Percentiles rank a stretch among this genome's conserved stretches.
phyloP scores from a whole-genome alignment of 2,113 vertebrate genomes.

The Sturnus vulgaris region DNA sequence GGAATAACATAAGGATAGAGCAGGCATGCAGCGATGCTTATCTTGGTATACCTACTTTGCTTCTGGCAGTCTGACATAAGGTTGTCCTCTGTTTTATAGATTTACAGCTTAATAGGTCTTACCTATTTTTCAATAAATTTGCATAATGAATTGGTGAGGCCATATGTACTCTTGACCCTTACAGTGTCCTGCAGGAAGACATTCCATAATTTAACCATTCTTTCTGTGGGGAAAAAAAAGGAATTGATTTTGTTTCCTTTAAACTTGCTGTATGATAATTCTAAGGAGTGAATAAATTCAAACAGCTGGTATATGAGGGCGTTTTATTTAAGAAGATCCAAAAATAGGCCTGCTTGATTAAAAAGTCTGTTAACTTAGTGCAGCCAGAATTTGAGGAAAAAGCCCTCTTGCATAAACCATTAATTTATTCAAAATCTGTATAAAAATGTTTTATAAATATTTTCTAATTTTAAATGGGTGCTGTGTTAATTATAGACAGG shows the following conservation, averaged over 20 bases:
- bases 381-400: background rate
- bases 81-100: background rate
- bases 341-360: slow-evolving; percentile 14
- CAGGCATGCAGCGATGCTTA: background rate
- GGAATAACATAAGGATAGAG: background rate
- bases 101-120: background rate
- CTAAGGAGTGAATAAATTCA: background rate
- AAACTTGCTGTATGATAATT: background rate
- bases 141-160: background rate
- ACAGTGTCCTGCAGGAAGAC: background rate
- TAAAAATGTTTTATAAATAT: background rate
- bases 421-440: background rate
- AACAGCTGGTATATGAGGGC: slow-evolving; percentile 2
- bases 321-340: background rate
- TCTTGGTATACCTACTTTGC: background rate
- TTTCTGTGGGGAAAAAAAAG: background rate
- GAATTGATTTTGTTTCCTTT: background rate
- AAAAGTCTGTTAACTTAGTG: background rate
- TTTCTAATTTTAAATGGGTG: background rate
- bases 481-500: background rate
- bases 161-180: background rate
- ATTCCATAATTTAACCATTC: background rate
- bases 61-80: background rate
- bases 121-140: background rate
- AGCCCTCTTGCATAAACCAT: background rate